Evolutionary conservation across 2,797 vertebrate genomes (phyloP), one percentile per base, ranked within the genome.

Genomic region (Sebastes hubbsi): DNA sequence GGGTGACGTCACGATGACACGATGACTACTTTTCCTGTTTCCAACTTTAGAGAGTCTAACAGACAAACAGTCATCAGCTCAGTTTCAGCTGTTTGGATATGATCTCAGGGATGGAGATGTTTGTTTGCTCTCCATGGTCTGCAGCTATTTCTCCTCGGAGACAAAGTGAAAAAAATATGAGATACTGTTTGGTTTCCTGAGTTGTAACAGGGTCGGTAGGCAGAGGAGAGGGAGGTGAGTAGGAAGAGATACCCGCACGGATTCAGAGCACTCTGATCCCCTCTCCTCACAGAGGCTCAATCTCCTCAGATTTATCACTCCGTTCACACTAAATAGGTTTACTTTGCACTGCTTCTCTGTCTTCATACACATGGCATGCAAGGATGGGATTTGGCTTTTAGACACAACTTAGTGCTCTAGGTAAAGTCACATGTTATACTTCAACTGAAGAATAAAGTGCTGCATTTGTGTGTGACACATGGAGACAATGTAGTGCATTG

Each of bases 211-310:
- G 46, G 72, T 77, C 55, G 70, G 24, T 63, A 64, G 18, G 46
- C 46, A 70, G 66, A 66, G 29, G 32, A 30, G 63, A 32, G 9
- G 20, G 22, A 14, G 52, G 52, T 30, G 82, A 58, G 68, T n/a
- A 60, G 75, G 65, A 83, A 81, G 65, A 78, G 81, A 86, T 88
- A 78, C 87, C 34, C 68, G 72, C 77, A 68, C 59, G 68, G 79
- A 88, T 86, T 87, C 61, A 74, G 61, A 88, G 65, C 67, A 55
- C 80, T 91, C 89, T 90, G 77, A 91, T 88, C 75, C 76, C 64
- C 1, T 85, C 42, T 63, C 52, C 81, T 87, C 79, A 70, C 77
- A 81, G 77, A 83, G 73, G 61, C 65, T 36, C 54, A 84, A 77
- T 81, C 75, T 88, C 80, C 61, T 80, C 68, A 69, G 72, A 82